Percentiles rank a stretch among this genome's conserved stretches.
Conservation (phyloP, 1,140 invertebrate genomes). For the Drosophila simulans region DNA sequence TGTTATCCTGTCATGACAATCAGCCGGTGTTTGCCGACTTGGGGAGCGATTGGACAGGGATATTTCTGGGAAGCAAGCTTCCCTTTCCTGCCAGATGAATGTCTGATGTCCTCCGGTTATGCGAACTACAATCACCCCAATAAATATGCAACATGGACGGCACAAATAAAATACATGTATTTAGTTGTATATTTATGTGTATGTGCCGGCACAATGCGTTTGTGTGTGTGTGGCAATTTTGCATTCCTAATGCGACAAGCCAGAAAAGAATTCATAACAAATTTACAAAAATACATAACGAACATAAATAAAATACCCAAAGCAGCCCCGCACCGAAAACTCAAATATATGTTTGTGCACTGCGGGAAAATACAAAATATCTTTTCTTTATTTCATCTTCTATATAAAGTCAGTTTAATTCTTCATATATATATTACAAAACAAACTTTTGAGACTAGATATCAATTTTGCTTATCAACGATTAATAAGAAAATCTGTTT, state of each 20-base stretch:
- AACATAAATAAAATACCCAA: slow-evolving; percentile 72
- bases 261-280: slow-evolving; percentile 66
- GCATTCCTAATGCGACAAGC: slow-evolving; percentile 77
- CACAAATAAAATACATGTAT: slow-evolving; percentile 38
- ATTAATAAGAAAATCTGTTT: too few relatives aligned
- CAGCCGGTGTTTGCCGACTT: slow-evolving; percentile 37
- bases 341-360: neutral
- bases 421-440: too few relatives aligned
- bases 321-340: slow-evolving; percentile 17
- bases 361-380: neutral
- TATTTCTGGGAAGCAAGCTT: neutral
- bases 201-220: slow-evolving; percentile 5
- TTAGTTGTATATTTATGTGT: slow-evolving; percentile 29
- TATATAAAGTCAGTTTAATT: too few relatives aligned
- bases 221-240: slow-evolving; percentile 61
- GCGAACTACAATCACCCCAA: slow-evolving; percentile 55
- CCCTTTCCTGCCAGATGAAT: slow-evolving; percentile 24
- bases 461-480: too few relatives aligned
- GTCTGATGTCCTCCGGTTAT: slow-evolving; percentile 38
- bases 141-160: slow-evolving; percentile 69
- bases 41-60: neutral
- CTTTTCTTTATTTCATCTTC: too few relatives aligned
- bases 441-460: too few relatives aligned
- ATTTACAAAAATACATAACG: slow-evolving; percentile 65
- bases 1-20: slow-evolving; percentile 35